These are phyloP conservation scores for Zoanthus gigantus DNA, from an alignment of 92 coral and sea anemone genomes.

Conservation along the genomic window DNA sequence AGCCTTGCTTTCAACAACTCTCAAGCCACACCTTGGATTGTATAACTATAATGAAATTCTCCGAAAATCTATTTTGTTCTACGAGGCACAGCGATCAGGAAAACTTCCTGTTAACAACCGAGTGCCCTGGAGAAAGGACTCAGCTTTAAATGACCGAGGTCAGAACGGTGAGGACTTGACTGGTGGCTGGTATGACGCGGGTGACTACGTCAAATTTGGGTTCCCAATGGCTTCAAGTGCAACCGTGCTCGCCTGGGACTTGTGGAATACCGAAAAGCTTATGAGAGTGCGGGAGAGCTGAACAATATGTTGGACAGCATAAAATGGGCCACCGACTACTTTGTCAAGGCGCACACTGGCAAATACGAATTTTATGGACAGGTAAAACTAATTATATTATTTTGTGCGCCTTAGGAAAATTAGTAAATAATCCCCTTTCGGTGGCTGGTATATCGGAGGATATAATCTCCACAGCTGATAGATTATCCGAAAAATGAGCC, in stretches of 20 bases:
- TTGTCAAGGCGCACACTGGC: constrained; percentile 88
- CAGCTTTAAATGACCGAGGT: constrained; percentile 81
- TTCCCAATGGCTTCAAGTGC: constrained; percentile 95
- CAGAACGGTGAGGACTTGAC: constrained; percentile 79
- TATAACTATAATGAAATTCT: constrained; percentile 77
- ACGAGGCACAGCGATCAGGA: constrained; percentile 97
- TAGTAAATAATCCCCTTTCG: no score
- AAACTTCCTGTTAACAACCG: constrained; percentile 85
- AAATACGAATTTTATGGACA: constrained; percentile 88
- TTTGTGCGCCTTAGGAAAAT: no score
- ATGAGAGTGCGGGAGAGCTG: constrained; percentile 82
- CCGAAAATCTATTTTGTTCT: constrained; percentile 86
- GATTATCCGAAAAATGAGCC: no score
- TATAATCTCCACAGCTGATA: no score
- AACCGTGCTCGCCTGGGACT: constrained; percentile 91
- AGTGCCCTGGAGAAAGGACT: constrained; percentile 90
- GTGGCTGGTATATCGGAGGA: no score
- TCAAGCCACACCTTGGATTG: constrained; percentile 12
- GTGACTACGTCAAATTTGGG: constrained; percentile 94
- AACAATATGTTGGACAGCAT: constrained; percentile 72
- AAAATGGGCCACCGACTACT: constrained; percentile 93
- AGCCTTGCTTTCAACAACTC: background rate
- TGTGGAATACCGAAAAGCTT: constrained; percentile 78
- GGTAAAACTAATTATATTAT: constrained; percentile 31
- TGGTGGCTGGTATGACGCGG: constrained; percentile 98